A percentile compares a stretch with the other conserved stretches of the same genome.
Evolutionary conservation across 2,113 vertebrate genomes (phyloP).

Genomic region (Pteropus alecto): DNA sequence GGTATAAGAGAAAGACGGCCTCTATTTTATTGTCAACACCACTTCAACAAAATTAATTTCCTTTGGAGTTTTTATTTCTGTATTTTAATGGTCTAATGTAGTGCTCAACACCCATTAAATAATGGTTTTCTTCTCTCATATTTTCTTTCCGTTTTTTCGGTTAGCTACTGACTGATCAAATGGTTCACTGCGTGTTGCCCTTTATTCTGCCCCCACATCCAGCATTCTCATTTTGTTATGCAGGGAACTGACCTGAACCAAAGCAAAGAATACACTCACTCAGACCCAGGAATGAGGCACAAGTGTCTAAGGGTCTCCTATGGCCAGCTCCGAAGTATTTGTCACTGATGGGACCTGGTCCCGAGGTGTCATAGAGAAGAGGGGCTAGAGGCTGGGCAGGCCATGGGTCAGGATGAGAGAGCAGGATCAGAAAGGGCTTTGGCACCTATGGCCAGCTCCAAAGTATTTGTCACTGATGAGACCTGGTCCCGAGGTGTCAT

Average conservation of each 20-base stretch:
- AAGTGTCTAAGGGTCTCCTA: not conserved
- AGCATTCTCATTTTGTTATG: not conserved
- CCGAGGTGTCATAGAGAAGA: not conserved
- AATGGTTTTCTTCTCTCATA: not conserved
- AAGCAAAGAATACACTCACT: not conserved
- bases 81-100: not conserved
- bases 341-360: not conserved
- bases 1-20: not conserved
- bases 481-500: not conserved
- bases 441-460: not conserved
- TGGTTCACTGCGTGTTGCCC: not conserved
- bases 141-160: not conserved
- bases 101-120: not conserved
- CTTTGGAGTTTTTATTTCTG: slow-evolving; percentile 17
- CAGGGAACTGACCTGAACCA: not conserved
- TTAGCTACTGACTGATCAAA: not conserved
- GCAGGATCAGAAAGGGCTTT: not conserved
- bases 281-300: not conserved
- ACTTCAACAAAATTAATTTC: slow-evolving; percentile 22
- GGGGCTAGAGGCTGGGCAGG: not conserved
- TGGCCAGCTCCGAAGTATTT: not conserved
- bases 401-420: not conserved
- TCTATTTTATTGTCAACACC: slow-evolving; percentile 3
- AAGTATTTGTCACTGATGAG: not conserved
- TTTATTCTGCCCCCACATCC: not conserved